Conservation (phyloP, 2,797 vertebrate genomes). For the Xyrichtys novacula region DNA sequence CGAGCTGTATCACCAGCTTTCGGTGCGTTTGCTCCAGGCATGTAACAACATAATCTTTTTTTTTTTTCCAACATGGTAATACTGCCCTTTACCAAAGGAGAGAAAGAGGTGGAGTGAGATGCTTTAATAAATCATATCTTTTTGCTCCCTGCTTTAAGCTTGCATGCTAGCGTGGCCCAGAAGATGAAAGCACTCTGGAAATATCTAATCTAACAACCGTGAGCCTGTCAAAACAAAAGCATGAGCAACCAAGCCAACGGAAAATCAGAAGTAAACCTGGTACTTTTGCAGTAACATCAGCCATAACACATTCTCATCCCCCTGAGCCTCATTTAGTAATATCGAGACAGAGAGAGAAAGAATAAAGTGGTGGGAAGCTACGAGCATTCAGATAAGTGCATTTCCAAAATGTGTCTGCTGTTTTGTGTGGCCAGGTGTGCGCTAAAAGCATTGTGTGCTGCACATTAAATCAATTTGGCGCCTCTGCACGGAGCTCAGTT, state of each 20-base stretch:
- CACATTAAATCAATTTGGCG: constrained; percentile 37
- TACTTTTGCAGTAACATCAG: constrained; percentile 25
- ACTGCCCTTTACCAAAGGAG: constrained; percentile 74
- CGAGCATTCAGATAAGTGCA: constrained; percentile 41
- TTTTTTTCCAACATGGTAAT: constrained; percentile 77
- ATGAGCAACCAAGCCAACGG: constrained; percentile 8
- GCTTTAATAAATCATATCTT: constrained; percentile 61
- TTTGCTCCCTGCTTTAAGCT: constrained; percentile 34
- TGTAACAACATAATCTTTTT: constrained; percentile 71
- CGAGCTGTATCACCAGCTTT: constrained; percentile 56
- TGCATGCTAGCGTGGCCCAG: constrained; percentile 41
- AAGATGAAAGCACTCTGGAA: constrained; percentile 55
- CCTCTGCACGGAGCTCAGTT: constrained; percentile 21
- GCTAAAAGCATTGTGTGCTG: constrained; percentile 54
- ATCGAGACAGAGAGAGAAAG: constrained; percentile 21
- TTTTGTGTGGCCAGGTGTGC: constrained; percentile 22
- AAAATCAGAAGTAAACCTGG: constrained; percentile 22
- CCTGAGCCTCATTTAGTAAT: constrained; percentile 45
- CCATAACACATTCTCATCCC: constrained; percentile 22
- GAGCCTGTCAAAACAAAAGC: constrained; percentile 34
- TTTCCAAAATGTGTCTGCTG: constrained; percentile 34
- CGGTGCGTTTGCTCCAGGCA: constrained; percentile 50
- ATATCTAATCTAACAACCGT: constrained; percentile 29
- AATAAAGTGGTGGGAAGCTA: constrained; percentile 30
- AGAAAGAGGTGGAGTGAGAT: constrained; percentile 4